Percentiles rank a stretch among this genome's conserved stretches.
These are phyloP conservation scores for Lutjanus erythropterus DNA, from an alignment of 2,113 vertebrate genomes.

Conservation along the genomic window DNA sequence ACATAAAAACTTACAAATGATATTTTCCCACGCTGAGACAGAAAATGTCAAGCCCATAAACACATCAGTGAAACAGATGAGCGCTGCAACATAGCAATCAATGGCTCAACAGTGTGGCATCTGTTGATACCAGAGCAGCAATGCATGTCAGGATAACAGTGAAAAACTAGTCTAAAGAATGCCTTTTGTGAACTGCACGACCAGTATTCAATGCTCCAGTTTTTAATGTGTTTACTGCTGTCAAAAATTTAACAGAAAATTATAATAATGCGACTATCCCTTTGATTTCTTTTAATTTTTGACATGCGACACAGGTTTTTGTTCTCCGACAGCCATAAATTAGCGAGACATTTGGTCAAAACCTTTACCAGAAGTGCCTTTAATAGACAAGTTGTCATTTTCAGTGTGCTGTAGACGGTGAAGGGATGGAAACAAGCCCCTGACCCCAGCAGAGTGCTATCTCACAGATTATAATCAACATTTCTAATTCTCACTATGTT, in stretches of 20 bases:
- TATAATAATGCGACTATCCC: background rate
- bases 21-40: conserved; percentile 13
- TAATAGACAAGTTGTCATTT: background rate
- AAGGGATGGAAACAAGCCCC: background rate
- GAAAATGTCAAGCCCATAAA: conserved; percentile 65
- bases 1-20: conserved; percentile 30
- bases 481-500: background rate
- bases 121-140: background rate
- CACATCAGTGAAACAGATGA: conserved; percentile 43
- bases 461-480: conserved; percentile 6
- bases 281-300: background rate
- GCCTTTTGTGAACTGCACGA: background rate
- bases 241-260: background rate
- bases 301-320: background rate
- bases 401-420: background rate
- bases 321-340: background rate
- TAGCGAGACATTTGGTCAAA: background rate
- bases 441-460: background rate
- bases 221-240: background rate
- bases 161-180: background rate
- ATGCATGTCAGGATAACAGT: background rate
- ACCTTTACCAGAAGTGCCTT: background rate
- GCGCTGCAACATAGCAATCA: conserved; percentile 14
- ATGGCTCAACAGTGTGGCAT: conserved; percentile 12
- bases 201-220: background rate